Evolutionary conservation across 2,113 vertebrate genomes (phyloP).

Genomic region (Romanogobio albipinnatus): DNA sequence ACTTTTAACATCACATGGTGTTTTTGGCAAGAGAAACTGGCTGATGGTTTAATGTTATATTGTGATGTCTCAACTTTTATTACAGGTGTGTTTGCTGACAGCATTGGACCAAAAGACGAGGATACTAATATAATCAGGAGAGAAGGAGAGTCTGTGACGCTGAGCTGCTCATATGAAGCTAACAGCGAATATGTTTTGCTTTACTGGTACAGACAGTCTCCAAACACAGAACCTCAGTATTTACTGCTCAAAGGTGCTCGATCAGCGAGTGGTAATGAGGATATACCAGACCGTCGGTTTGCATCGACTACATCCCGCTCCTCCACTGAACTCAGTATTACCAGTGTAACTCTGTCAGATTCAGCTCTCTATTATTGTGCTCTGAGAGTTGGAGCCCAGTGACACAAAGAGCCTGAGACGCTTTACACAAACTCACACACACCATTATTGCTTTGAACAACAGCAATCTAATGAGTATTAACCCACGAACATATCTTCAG

Average conservation of each 20-base stretch:
- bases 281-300: too few species aligned
- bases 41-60: background rate
- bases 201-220: conserved; percentile 29
- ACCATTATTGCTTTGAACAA: background rate
- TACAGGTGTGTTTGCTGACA: background rate
- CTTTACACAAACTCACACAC: conserved; percentile 33
- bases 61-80: background rate
- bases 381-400: background rate
- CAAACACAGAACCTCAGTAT: conserved; percentile 13
- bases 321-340: too few species aligned
- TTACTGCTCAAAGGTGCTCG: background rate
- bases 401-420: background rate
- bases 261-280: too few species aligned
- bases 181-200: background rate
- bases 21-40: background rate
- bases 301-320: too few species aligned
- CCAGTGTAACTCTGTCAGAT: too few species aligned
- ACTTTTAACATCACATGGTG: background rate
- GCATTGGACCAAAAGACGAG: background rate
- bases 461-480: background rate
- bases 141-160: conserved; percentile 11
- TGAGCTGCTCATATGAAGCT: background rate
- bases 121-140: background rate
- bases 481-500: background rate
- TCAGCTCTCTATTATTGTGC: conserved; percentile 32